Evolutionary conservation across 2,113 vertebrate species (phyloP).

Genomic region (Bujurquina vittata): DNA sequence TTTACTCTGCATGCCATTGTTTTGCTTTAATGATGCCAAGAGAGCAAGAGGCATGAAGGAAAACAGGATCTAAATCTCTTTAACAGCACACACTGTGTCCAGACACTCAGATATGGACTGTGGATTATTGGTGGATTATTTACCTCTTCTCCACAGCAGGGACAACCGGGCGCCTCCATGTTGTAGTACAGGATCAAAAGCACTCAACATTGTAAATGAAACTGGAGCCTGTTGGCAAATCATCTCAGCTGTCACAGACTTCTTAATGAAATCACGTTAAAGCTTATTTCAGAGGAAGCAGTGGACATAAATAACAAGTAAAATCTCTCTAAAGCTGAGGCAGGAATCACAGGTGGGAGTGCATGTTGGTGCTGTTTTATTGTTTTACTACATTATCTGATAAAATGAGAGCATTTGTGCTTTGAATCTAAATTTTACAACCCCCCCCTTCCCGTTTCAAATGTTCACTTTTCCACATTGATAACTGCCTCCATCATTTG

Average conservation of each 20-base stretch:
- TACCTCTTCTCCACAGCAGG: constrained; percentile 13
- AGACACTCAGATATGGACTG: constrained; percentile 8
- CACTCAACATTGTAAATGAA: constrained; percentile 14
- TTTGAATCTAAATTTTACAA: background rate
- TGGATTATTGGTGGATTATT: constrained; percentile 15
- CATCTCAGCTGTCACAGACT: constrained; percentile 19
- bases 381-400: background rate
- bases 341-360: background rate
- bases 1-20: constrained; percentile 45
- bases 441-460: background rate
- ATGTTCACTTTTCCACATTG: background rate
- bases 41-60: constrained; percentile 53
- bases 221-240: constrained; percentile 28
- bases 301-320: constrained; percentile 28
- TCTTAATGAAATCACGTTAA: constrained; percentile 36
- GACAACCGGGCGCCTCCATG: background rate
- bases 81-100: constrained; percentile 35
- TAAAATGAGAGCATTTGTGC: background rate
- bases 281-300: constrained; percentile 31
- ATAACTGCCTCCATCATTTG: background rate
- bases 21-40: constrained; percentile 55
- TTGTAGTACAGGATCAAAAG: constrained; percentile 36
- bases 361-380: background rate
- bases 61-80: constrained; percentile 47
- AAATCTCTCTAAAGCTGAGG: background rate